A percentile compares a stretch with the other conserved stretches of the same genome.
These are phyloP conservation scores for Nothocercus julius DNA, from an alignment of 2,113 vertebrate species.

Conservation along the genomic window DNA sequence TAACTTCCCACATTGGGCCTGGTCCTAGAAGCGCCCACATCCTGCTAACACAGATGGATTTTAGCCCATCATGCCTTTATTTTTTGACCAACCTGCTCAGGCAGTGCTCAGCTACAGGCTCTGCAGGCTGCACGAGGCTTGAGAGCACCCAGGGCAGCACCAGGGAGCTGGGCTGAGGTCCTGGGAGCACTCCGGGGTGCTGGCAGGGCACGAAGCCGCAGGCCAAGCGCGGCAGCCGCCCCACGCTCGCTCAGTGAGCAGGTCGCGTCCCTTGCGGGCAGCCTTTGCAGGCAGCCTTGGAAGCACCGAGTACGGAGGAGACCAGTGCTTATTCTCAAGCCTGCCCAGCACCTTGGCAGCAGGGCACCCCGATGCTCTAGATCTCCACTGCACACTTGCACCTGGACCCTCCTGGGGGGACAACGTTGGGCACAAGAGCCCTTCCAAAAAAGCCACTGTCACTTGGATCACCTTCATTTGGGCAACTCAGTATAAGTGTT, in stretches of 20 bases:
- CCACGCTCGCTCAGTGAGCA: neutral
- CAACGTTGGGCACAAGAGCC: neutral
- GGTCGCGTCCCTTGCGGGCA: neutral
- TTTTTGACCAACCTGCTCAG: neutral
- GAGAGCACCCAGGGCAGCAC: too few relatives aligned
- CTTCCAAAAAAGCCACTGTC: neutral
- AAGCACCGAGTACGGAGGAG: neutral
- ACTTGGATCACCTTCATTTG: neutral
- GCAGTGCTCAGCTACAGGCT: rapidly evolving
- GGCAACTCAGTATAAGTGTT: neutral
- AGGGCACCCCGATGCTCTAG: neutral
- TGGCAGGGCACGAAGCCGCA: neutral
- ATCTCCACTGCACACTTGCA: neutral
- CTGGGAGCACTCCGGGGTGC: too few relatives aligned
- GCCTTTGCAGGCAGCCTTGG: neutral
- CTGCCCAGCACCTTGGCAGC: neutral
- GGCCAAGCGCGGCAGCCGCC: neutral
- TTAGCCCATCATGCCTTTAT: neutral
- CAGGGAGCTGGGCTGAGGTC: too few relatives aligned
- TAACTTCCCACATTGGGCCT: neutral
- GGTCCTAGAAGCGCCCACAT: neutral
- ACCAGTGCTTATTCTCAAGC: neutral
- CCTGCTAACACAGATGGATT: neutral
- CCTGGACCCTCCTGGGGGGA: neutral
- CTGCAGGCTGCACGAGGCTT: neutral